Conservation (phyloP, 2,888 invertebrate genomes). For the Watsonalla binaria region DNA sequence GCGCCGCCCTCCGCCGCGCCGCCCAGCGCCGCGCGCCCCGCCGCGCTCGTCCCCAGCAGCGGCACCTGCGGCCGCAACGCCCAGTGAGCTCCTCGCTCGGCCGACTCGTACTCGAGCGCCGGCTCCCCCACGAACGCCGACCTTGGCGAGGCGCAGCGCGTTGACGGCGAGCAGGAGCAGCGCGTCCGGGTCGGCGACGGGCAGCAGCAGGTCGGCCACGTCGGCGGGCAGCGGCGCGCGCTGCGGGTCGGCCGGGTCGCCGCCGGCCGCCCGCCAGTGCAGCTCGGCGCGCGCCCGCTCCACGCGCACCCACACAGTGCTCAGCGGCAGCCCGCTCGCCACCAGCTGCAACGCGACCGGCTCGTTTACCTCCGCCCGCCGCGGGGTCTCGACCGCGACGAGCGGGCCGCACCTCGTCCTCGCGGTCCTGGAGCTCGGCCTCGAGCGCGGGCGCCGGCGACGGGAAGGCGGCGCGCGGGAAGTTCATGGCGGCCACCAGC, state of each 20-base stretch:
- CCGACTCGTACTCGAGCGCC: no score
- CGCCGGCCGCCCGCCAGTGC: constrained; percentile 85
- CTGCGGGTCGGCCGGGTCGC: constrained; percentile 79
- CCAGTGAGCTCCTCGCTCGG: no score
- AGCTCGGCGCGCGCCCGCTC: constrained; percentile 85
- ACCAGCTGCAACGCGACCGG: constrained; percentile 53
- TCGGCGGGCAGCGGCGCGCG: constrained; percentile 81
- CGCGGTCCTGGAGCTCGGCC: constrained; percentile 17
- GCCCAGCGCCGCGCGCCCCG: constrained; percentile 19
- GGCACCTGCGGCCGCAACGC: constrained; percentile 22
- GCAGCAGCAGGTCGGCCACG: constrained; percentile 84
- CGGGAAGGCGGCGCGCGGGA: constrained; percentile 52
- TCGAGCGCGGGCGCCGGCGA: constrained; percentile 21
- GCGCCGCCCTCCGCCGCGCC: constrained; percentile 18
- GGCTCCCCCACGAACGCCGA: no score
- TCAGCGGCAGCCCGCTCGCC: constrained; percentile 81
- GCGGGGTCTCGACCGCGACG: neutral
- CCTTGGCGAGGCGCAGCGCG: constrained; percentile 66
- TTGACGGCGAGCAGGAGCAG: constrained; percentile 80
- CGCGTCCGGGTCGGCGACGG: constrained; percentile 78
- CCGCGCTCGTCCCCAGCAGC: constrained; percentile 17
- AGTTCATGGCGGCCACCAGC: constrained; percentile 83
- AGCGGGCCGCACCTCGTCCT: constrained; percentile 24
- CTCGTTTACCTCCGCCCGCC: constrained; percentile 27
- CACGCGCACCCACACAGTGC: constrained; percentile 86